Evolutionary conservation across 2,888 invertebrate genomes (phyloP).

Genomic region (Osedax frankpressi): DNA sequence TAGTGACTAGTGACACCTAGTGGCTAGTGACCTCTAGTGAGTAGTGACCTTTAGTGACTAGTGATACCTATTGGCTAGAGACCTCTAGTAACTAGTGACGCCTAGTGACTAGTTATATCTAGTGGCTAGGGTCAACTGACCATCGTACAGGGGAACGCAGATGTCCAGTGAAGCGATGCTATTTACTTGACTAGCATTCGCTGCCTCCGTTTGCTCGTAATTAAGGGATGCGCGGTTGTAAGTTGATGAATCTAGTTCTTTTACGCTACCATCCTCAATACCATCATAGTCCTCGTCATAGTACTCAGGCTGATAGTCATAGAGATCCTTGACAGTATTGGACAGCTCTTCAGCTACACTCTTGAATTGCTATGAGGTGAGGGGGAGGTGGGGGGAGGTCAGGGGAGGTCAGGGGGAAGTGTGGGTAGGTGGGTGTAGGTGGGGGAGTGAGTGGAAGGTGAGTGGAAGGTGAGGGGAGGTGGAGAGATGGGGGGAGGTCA

Average conservation of each 20-base stretch:
- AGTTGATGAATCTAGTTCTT: background rate
- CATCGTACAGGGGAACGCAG: background rate
- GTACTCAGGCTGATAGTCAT: background rate
- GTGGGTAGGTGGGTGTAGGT: background rate
- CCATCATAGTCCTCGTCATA: background rate
- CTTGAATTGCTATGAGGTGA: background rate
- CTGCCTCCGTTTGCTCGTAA: background rate
- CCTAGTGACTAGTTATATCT: background rate
- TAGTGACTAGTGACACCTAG: no score
- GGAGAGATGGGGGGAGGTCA: background rate
- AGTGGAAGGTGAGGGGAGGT: background rate
- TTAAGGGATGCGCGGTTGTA: background rate
- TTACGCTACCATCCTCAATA: background rate
- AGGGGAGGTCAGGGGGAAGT: background rate
- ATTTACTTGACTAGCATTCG: background rate
- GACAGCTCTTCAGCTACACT: background rate
- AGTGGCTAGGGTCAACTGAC: background rate
- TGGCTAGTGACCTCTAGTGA: no score
- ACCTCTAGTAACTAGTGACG: no score
- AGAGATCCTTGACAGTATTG: background rate
- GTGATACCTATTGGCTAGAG: no score
- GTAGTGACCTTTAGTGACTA: no score
- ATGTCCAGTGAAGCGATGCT: background rate
- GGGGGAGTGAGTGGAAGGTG: background rate
- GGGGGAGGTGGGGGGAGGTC: background rate